A percentile compares a stretch with the other conserved stretches of the same genome.
phyloP scores from a whole-genome alignment of 2,888 invertebrate genomes.

The Phaedon cochleariae region DNA sequence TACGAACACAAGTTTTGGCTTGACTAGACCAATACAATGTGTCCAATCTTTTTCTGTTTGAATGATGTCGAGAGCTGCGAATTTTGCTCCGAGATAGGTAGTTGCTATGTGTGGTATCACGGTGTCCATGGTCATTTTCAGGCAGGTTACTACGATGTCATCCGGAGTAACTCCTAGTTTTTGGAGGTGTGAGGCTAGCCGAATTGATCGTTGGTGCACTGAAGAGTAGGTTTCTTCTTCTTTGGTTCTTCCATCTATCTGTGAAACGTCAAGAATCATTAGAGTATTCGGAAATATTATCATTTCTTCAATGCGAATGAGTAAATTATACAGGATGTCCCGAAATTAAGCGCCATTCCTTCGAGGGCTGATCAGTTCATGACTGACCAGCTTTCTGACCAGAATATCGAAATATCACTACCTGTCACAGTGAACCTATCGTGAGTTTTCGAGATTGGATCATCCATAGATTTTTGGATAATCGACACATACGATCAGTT shows the following conservation, averaged over 20 bases:
- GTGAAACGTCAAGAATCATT: no score
- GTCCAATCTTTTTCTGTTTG: constrained; percentile 42
- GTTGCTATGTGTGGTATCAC: constrained; percentile 63
- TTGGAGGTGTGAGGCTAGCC: constrained; percentile 61
- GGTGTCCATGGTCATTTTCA: constrained; percentile 61
- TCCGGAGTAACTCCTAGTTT: constrained; percentile 58
- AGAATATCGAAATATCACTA: no score
- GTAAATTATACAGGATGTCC: no score
- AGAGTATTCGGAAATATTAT: not conserved
- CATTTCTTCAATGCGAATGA: no score
- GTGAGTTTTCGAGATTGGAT: no score
- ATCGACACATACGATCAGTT: no score
- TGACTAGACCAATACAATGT: constrained; percentile 44
- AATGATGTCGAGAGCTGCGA: constrained; percentile 50
- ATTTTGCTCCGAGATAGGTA: constrained; percentile 59
- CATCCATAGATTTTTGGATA: no score
- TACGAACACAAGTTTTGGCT: constrained; percentile 49
- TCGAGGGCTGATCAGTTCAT: no score
- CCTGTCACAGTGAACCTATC: no score
- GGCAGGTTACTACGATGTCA: constrained; percentile 64
- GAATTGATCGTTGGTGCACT: constrained; percentile 55
- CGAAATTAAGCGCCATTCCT: no score
- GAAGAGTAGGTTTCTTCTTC: constrained; percentile 26
- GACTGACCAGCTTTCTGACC: no score
- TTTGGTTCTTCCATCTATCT: constrained; percentile 33